Conservation (phyloP, 2,888 invertebrate species). For the Loripinus fragilis region DNA sequence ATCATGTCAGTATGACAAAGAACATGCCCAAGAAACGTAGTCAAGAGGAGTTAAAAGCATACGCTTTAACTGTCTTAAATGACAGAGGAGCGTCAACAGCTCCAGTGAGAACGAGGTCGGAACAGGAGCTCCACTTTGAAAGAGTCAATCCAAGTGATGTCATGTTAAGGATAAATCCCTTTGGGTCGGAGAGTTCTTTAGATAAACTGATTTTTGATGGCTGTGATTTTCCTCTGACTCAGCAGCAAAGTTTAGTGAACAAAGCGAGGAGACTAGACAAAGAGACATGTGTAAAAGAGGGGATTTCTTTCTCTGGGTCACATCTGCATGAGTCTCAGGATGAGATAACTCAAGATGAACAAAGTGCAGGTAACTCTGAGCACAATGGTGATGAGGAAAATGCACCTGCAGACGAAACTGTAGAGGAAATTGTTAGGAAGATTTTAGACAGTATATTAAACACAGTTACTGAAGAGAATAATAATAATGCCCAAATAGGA, state of each 20-base stretch:
- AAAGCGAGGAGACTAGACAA: constrained; percentile 76
- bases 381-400: not conserved
- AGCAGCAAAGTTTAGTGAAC: constrained; percentile 65
- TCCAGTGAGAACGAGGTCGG: constrained; percentile 75
- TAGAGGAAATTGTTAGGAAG: constrained; percentile 85
- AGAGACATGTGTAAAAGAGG: constrained; percentile 81
- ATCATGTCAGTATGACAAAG: constrained; percentile 84
- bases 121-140: constrained; percentile 85
- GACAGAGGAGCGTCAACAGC: constrained; percentile 73
- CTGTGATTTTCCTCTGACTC: constrained; percentile 68
- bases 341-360: constrained; percentile 47
- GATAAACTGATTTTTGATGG: constrained; percentile 79
- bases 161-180: constrained; percentile 88
- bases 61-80: constrained; percentile 85
- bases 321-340: constrained; percentile 61
- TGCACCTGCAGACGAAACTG: constrained; percentile 76
- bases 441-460: constrained; percentile 70
- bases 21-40: constrained; percentile 80
- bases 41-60: constrained; percentile 81
- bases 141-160: constrained; percentile 85
- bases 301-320: constrained; percentile 78
- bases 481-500: constrained; percentile 85
- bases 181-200: constrained; percentile 83
- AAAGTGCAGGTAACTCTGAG: constrained; percentile 16
- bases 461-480: constrained; percentile 35